Evolutionary conservation across 2,113 vertebrate genomes (phyloP).

Genomic region (Labeo catla): DNA sequence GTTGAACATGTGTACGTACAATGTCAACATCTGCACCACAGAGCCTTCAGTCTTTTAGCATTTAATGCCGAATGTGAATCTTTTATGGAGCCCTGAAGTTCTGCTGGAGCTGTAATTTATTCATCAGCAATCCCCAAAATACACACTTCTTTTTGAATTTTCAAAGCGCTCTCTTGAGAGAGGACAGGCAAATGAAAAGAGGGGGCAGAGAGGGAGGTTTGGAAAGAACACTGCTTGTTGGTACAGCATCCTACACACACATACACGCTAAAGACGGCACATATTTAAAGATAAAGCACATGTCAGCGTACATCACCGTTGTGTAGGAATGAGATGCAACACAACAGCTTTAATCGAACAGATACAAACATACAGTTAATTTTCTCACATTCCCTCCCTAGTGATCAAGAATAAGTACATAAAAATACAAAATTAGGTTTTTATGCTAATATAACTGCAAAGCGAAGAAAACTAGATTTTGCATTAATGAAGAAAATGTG

Average conservation of each 20-base stretch:
- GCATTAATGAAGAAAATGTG: neutral
- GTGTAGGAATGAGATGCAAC: neutral
- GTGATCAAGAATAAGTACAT: neutral
- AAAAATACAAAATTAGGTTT: neutral
- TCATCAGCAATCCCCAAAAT: slow-evolving; percentile 26
- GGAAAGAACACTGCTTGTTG: neutral
- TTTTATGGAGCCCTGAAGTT: slow-evolving; percentile 5
- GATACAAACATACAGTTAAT: neutral
- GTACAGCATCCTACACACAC: neutral
- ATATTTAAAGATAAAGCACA: neutral
- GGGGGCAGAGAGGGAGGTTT: neutral
- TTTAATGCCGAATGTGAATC: slow-evolving; percentile 19
- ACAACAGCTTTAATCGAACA: neutral
- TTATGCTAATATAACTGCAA: neutral
- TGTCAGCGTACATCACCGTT: neutral
- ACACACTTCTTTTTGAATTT: slow-evolving; percentile 9
- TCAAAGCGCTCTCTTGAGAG: neutral
- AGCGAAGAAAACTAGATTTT: neutral
- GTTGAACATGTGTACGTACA: neutral
- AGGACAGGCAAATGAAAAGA: slow-evolving; percentile 18
- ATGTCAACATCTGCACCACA: slow-evolving; percentile 22
- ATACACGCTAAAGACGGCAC: neutral
- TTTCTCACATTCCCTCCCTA: neutral
- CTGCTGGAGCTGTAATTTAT: slow-evolving; percentile 18
- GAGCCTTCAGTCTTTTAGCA: neutral